A percentile compares a stretch with the other conserved stretches of the same genome.
Evolutionary conservation across 2,888 invertebrate genomes (phyloP).

Genomic region (Drosophila atripex): DNA sequence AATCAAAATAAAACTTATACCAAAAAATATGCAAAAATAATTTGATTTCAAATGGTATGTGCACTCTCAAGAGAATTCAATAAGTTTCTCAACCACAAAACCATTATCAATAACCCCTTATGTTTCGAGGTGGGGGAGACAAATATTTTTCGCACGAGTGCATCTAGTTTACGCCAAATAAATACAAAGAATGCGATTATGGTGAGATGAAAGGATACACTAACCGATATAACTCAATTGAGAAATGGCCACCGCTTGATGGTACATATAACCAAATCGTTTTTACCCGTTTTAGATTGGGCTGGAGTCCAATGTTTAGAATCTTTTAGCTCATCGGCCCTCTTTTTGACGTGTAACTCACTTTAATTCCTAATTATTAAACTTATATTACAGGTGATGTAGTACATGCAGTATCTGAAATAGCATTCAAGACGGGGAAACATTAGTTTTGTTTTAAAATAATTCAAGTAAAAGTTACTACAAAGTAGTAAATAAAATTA

Average conservation of each 20-base stretch:
- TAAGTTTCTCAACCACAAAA: conserved; percentile 26
- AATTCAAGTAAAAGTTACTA: too few species aligned
- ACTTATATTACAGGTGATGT: conserved; percentile 36
- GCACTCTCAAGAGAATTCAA: background rate
- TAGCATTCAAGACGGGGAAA: background rate
- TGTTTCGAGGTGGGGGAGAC: conserved; percentile 46
- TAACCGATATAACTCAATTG: conserved; percentile 54
- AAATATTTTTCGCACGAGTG: conserved; percentile 68
- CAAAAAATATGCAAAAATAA: background rate
- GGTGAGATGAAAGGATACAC: conserved; percentile 19
- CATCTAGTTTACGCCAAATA: conserved; percentile 43
- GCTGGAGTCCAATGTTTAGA: conserved; percentile 9
- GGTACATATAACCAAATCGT: conserved; percentile 17
- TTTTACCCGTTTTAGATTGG: conserved; percentile 23
- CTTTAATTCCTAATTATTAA: conserved; percentile 20
- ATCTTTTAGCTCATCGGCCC: conserved; percentile 3
- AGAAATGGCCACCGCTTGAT: conserved; percentile 49
- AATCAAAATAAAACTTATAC: background rate
- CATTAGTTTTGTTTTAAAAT: background rate
- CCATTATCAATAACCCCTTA: conserved; percentile 52
- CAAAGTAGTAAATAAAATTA: background rate
- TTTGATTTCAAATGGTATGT: background rate
- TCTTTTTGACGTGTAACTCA: conserved; percentile 6
- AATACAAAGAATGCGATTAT: conserved; percentile 43
- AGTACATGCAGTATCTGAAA: conserved; percentile 40